These are phyloP conservation scores for Amblyopsis hoosieri DNA, from an alignment of 2,797 vertebrate species.

Conservation along the genomic window DNA sequence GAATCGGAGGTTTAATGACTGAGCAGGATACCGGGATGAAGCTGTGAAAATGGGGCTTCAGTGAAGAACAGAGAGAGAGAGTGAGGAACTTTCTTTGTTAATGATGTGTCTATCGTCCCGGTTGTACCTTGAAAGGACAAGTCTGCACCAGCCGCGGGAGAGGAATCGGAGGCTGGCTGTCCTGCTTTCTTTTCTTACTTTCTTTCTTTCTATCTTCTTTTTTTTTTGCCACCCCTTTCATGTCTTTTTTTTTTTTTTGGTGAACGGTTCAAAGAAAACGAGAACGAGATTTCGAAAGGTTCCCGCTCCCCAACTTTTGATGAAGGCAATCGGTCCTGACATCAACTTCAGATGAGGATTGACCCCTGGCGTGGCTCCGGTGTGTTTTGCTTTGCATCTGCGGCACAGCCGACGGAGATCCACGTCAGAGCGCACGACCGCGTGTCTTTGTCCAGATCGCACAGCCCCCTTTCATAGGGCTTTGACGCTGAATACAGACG, in stretches of 20 bases:
- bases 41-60: conserved; percentile 49
- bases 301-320: neutral
- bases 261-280: neutral
- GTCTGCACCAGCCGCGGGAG: conserved; percentile 59
- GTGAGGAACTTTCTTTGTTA: conserved; percentile 66
- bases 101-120: conserved; percentile 54
- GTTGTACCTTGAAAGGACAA: conserved; percentile 65
- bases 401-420: conserved; percentile 47
- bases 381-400: conserved; percentile 42
- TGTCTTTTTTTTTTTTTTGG: neutral
- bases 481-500: conserved; percentile 57
- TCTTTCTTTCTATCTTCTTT: conserved; percentile 70
- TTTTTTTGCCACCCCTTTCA: conserved; percentile 56
- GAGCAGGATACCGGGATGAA: conserved; percentile 47
- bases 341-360: too few species aligned
- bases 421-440: conserved; percentile 56
- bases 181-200: conserved; percentile 38
- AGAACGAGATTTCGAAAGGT: neutral
- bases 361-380: conserved; percentile 5
- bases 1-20: conserved; percentile 65
- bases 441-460: conserved; percentile 56
- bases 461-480: conserved; percentile 60
- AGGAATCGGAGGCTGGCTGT: conserved; percentile 56
- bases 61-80: conserved; percentile 30
- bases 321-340: neutral